phyloP scores from a whole-genome alignment of 2,113 vertebrate genomes.

The Rhea pennata region DNA sequence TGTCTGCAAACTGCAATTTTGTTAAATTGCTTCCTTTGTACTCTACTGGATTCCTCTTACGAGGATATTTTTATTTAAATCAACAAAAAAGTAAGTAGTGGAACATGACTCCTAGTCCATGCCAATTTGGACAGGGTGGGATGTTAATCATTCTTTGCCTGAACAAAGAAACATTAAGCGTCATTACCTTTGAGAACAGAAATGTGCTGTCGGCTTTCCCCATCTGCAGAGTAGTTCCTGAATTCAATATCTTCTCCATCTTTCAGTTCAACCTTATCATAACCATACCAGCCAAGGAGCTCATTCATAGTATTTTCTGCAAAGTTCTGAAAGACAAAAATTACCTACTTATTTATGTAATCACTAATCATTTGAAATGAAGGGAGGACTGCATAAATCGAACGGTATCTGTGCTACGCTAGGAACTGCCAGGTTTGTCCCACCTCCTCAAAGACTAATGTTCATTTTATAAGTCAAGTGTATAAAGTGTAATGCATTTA shows the following conservation, averaged over 20 bases:
- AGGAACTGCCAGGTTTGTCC: slow-evolving; percentile 52
- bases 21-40: neutral
- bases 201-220: slow-evolving; percentile 94
- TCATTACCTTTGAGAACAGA: slow-evolving; percentile 97
- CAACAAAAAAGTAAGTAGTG: slow-evolving; percentile 38
- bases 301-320: slow-evolving; percentile 99
- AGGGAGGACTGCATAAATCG: slow-evolving; percentile 72
- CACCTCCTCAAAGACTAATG: slow-evolving; percentile 62
- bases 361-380: slow-evolving; percentile 77
- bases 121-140: slow-evolving; percentile 48
- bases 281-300: slow-evolving; percentile 99
- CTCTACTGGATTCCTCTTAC: neutral
- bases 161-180: slow-evolving; percentile 70
- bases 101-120: slow-evolving; percentile 30
- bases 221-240: slow-evolving; percentile 88
- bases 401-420: slow-evolving; percentile 62
- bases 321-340: slow-evolving; percentile 92
- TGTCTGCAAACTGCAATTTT: neutral
- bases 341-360: slow-evolving; percentile 76
- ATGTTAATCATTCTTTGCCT: slow-evolving; percentile 60
- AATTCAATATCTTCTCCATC: slow-evolving; percentile 98
- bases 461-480: slow-evolving; percentile 74
- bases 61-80: slow-evolving; percentile 49
- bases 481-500: slow-evolving; percentile 73
- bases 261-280: slow-evolving; percentile 98